Evolutionary conservation across 2,888 invertebrate species (phyloP).

Genomic region (Alloscopus bannaensis): DNA sequence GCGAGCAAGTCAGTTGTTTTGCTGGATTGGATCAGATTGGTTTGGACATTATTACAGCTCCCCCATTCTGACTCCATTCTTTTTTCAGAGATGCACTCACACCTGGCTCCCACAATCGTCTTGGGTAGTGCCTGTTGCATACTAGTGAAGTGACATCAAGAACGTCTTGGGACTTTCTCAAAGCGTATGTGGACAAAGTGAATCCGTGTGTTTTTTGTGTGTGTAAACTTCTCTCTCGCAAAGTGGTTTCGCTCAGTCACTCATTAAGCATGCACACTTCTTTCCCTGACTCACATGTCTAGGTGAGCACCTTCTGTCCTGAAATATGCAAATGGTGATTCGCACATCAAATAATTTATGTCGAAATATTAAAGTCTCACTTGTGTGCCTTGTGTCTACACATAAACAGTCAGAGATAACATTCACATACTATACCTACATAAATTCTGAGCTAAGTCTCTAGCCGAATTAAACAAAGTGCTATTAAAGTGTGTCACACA

Average conservation of each 20-base stretch:
- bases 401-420: constrained; percentile 1
- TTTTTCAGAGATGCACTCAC: neutral
- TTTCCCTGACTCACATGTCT: no score
- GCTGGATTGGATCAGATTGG: constrained; percentile 64
- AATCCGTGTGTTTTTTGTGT: no score
- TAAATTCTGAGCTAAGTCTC: constrained; percentile 12
- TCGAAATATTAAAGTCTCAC: constrained; percentile 6
- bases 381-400: neutral
- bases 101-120: no score
- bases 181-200: no score
- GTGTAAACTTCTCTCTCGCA: no score
- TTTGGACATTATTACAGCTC: constrained; percentile 21
- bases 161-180: no score
- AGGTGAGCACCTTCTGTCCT: no score
- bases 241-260: no score
- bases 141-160: no score
- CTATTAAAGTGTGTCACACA: constrained; percentile 19
- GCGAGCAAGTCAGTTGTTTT: constrained; percentile 51
- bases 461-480: neutral
- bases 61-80: constrained; percentile 9
- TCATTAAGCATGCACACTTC: no score
- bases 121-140: no score
- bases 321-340: constrained; percentile 14
- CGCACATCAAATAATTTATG: constrained; percentile 19
- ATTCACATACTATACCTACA: neutral